These are phyloP conservation scores for Tachuris rubrigastra DNA, from an alignment of 2,113 vertebrate genomes.

Conservation along the genomic window DNA sequence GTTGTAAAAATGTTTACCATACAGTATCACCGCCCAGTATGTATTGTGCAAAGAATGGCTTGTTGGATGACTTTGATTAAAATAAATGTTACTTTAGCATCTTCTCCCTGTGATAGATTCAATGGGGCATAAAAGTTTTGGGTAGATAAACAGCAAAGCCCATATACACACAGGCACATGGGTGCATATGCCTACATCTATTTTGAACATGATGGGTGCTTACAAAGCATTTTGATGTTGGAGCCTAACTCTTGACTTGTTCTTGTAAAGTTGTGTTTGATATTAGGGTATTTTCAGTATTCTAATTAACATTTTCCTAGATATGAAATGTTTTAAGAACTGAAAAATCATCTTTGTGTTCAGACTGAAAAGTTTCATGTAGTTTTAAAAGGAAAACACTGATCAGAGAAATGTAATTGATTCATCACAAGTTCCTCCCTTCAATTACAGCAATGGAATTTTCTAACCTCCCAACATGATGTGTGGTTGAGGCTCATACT, in stretches of 20 bases:
- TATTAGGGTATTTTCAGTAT: background rate
- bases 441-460: background rate
- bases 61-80: background rate
- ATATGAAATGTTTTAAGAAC: background rate
- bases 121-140: background rate
- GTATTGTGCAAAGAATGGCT: background rate
- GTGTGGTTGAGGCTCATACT: background rate
- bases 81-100: background rate
- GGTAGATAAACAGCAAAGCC: background rate
- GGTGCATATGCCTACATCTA: background rate
- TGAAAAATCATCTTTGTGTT: background rate
- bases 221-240: background rate
- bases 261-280: background rate
- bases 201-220: background rate
- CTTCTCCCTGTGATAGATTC: background rate
- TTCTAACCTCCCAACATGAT: background rate
- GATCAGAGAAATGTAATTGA: background rate
- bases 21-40: background rate
- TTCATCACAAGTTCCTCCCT: background rate
- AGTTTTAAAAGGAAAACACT: background rate
- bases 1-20: background rate
- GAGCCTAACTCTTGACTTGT: background rate
- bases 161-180: accelerated
- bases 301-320: background rate
- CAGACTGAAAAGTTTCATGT: background rate